Conservation (phyloP, 2,797 vertebrate genomes). For the Paedocypris micromegethes region DNA sequence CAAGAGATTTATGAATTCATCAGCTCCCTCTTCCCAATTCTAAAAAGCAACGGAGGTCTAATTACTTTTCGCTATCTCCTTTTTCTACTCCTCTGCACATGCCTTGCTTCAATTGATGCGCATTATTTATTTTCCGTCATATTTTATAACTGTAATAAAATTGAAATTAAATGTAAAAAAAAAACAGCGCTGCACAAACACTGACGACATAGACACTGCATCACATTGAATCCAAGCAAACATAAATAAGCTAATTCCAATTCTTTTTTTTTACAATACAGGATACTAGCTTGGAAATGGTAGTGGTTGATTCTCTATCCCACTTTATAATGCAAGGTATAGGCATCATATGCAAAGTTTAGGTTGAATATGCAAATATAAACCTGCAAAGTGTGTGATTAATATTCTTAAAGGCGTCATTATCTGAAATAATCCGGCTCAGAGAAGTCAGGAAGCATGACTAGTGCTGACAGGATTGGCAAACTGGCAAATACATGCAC, state of each 20-base stretch:
- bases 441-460: too few species aligned
- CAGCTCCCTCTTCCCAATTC: slow-evolving; percentile 45
- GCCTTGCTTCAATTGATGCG: slow-evolving; percentile 54
- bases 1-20: slow-evolving; percentile 61
- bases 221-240: slow-evolving; percentile 51
- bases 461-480: slow-evolving; percentile 40
- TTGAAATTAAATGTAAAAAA: slow-evolving; percentile 31
- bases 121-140: slow-evolving; percentile 62
- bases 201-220: too few species aligned
- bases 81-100: slow-evolving; percentile 32
- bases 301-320: slow-evolving; percentile 5
- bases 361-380: too few species aligned
- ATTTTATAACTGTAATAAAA: slow-evolving; percentile 52
- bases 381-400: too few species aligned
- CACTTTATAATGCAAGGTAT: too few species aligned
- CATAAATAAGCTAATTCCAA: slow-evolving; percentile 50
- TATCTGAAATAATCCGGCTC: neutral
- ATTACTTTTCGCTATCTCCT: slow-evolving; percentile 56
- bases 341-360: too few species aligned
- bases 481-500: slow-evolving; percentile 22
- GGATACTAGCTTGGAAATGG: slow-evolving; percentile 13
- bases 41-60: slow-evolving; percentile 53
- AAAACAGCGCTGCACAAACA: slow-evolving; percentile 53
- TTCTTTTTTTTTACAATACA: slow-evolving; percentile 18
- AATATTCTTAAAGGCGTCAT: neutral